Evolutionary conservation across 2,888 invertebrate species (phyloP).

Genomic region (Tipula unca): DNA sequence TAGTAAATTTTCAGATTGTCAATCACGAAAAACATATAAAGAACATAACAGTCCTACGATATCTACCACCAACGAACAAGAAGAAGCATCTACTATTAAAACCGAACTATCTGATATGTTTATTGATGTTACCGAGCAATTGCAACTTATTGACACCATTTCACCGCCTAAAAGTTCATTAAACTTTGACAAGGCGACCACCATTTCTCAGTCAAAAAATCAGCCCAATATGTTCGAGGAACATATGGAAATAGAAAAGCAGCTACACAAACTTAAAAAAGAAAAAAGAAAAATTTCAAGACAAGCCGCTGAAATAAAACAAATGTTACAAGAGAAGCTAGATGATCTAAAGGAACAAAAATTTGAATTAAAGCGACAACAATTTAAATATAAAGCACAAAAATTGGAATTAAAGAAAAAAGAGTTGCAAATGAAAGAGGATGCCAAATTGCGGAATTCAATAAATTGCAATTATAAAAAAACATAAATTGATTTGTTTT

Average conservation of each 20-base stretch:
- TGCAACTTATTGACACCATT: neutral
- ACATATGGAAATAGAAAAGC: neutral
- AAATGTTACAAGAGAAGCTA: neutral
- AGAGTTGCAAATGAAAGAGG: neutral
- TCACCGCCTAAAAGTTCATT: neutral
- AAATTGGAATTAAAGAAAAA: neutral
- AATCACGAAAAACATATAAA: neutral
- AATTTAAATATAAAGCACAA: neutral
- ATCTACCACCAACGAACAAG: neutral
- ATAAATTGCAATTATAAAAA: neutral
- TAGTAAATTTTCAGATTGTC: neutral
- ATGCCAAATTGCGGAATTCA: neutral
- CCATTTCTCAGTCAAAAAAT: neutral
- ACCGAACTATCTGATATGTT: neutral
- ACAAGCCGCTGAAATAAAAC: neutral
- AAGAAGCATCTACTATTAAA: neutral
- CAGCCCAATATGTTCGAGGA: neutral
- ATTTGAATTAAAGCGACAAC: neutral
- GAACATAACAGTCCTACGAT: neutral
- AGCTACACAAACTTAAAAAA: neutral
- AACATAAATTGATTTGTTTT: neutral
- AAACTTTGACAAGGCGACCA: neutral
- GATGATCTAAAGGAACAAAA: neutral
- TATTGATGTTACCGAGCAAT: neutral
- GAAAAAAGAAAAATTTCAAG: neutral